phyloP scores from a whole-genome alignment of 1,140 invertebrate genomes.

The Babylonia areolata region DNA sequence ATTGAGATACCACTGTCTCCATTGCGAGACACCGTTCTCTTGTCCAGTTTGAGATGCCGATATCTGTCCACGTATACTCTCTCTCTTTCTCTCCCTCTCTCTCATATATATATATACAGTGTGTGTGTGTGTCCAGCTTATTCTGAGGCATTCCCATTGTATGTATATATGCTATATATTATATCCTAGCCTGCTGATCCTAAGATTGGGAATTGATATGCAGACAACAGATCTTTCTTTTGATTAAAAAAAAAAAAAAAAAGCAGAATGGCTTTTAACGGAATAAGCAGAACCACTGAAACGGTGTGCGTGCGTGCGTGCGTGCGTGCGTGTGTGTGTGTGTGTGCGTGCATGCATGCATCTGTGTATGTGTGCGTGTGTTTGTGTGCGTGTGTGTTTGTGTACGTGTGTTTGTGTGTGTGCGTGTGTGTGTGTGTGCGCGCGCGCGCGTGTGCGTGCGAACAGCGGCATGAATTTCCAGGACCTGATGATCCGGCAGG shows the following conservation, averaged over 20 bases:
- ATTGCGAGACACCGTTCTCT: too few relatives aligned
- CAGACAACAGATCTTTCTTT: too few relatives aligned
- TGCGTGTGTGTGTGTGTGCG: slow-evolving; percentile 7
- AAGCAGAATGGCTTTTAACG: too few relatives aligned
- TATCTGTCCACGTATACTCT: neutral
- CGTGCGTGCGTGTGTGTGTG: slow-evolving; percentile 12
- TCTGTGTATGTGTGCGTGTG: neutral
- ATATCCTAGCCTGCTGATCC: too few relatives aligned
- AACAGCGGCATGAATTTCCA: slow-evolving; percentile 76
- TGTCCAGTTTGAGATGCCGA: neutral
- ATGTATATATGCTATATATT: too few relatives aligned
- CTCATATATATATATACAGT: too few relatives aligned
- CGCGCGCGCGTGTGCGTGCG: neutral
- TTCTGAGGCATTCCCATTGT: too few relatives aligned
- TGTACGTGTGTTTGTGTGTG: neutral
- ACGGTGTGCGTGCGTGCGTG: neutral
- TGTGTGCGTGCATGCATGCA: neutral
- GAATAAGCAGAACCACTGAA: too few relatives aligned
- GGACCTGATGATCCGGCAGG: slow-evolving; percentile 90
- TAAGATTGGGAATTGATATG: too few relatives aligned
- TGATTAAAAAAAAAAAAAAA: too few relatives aligned
- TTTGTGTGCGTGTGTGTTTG: neutral
- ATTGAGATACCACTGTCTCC: too few relatives aligned
- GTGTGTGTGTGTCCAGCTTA: too few relatives aligned
- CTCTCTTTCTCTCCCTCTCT: neutral